phyloP scores from a whole-genome alignment of 2,888 invertebrate species.

The Brenthis hecate region DNA sequence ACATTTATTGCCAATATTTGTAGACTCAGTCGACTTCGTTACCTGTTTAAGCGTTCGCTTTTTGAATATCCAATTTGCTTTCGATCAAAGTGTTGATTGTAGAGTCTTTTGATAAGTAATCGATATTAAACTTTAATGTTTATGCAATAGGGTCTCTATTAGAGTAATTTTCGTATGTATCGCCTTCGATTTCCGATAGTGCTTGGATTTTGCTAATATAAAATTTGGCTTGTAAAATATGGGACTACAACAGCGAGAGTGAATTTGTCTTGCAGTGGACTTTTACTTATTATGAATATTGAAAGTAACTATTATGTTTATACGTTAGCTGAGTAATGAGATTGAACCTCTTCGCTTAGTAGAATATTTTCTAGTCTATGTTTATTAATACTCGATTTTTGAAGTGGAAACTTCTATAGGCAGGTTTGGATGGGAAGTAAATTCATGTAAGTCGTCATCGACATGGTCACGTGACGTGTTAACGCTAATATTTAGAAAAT shows the following conservation, averaged over 20 bases:
- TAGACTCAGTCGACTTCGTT: slow-evolving; percentile 15
- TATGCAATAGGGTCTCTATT: background rate
- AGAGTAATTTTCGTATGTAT: background rate
- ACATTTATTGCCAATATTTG: slow-evolving; percentile 7
- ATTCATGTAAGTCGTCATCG: too few species aligned
- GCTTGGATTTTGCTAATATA: background rate
- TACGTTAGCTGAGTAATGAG: too few species aligned
- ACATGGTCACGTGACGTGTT: too few species aligned
- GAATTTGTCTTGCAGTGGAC: background rate
- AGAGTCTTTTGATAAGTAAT: slow-evolving; percentile 8
- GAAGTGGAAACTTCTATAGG: too few species aligned
- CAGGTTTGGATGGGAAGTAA: too few species aligned
- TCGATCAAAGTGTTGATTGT: slow-evolving; percentile 21
- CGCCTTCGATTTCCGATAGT: slow-evolving; percentile 19
- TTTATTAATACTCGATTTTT: too few species aligned
- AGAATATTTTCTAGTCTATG: too few species aligned
- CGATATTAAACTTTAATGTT: background rate
- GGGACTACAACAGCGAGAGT: background rate
- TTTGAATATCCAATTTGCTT: slow-evolving; percentile 26
- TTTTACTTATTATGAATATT: too few species aligned
- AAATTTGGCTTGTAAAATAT: slow-evolving; percentile 1
- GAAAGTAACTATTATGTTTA: too few species aligned
- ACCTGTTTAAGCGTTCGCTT: slow-evolving; percentile 20
- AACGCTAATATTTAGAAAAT: too few species aligned
- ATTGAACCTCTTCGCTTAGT: too few species aligned